These are phyloP conservation scores for Typhlichthys subterraneus DNA, from an alignment of 2,797 vertebrate species.

Conservation along the genomic window DNA sequence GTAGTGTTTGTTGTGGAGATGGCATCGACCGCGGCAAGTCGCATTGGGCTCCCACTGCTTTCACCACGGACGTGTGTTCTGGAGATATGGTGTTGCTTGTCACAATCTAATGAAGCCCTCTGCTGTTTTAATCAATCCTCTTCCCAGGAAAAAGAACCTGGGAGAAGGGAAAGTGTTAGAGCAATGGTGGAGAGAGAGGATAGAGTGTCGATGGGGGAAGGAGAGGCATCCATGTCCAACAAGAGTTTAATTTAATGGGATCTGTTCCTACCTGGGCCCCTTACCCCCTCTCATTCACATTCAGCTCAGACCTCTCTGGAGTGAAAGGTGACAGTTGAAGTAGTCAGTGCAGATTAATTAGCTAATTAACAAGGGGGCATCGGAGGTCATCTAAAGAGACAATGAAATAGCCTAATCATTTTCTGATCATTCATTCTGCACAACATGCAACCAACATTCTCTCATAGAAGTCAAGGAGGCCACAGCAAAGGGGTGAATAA, in stretches of 20 bases:
- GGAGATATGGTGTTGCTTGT: slow-evolving; percentile 62
- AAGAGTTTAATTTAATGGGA: slow-evolving; percentile 29
- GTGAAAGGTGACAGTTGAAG: slow-evolving; percentile 53
- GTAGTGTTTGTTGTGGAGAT: slow-evolving; percentile 46
- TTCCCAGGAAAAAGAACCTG: slow-evolving; percentile 28
- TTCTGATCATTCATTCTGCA: slow-evolving; percentile 35
- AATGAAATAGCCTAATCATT: slow-evolving; percentile 48
- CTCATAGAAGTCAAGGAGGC: slow-evolving; percentile 25
- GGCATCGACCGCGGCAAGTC: slow-evolving; percentile 41
- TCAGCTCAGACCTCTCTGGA: slow-evolving; percentile 57
- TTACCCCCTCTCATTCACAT: slow-evolving; percentile 51
- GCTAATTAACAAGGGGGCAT: slow-evolving; percentile 54
- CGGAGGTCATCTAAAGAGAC: slow-evolving; percentile 45
- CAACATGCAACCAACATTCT: slow-evolving; percentile 29
- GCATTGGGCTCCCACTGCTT: slow-evolving; percentile 28
- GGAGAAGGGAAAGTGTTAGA: slow-evolving; percentile 5
- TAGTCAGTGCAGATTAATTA: slow-evolving; percentile 67
- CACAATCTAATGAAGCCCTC: slow-evolving; percentile 67
- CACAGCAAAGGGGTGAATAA: slow-evolving; percentile 41
- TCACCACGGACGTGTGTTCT: slow-evolving; percentile 58
- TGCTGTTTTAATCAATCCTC: slow-evolving; percentile 67
- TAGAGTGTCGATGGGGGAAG: not conserved
- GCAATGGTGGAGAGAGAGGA: not conserved
- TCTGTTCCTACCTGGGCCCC: slow-evolving; percentile 31
- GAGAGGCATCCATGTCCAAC: slow-evolving; percentile 7